Conservation (phyloP, 2,113 vertebrate species). For the Aspidoscelis tigris region DNA sequence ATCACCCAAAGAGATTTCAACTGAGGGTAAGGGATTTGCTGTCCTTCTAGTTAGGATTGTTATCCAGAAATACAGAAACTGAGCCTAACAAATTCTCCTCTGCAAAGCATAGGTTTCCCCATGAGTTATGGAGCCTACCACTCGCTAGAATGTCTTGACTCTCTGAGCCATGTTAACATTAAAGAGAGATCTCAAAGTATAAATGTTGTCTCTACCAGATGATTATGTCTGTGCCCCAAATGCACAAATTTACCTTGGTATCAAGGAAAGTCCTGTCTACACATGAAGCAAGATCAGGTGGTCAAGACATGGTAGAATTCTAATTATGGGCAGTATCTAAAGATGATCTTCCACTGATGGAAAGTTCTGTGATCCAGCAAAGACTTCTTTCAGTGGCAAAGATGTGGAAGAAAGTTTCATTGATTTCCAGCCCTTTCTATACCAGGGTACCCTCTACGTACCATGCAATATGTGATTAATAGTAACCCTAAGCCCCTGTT, state of each 20-base stretch:
- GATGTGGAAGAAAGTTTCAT: background rate
- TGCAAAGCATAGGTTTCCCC: no score
- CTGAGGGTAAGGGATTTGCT: background rate
- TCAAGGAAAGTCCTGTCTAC: background rate
- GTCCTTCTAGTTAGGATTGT: background rate
- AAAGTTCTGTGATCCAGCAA: background rate
- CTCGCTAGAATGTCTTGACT: background rate
- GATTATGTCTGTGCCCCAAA: background rate
- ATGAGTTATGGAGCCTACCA: no score
- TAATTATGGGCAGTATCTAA: background rate
- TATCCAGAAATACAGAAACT: background rate
- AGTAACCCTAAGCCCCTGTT: no score
- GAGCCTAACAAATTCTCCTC: background rate
- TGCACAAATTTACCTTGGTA: background rate
- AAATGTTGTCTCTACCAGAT: background rate
- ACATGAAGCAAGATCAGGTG: background rate
- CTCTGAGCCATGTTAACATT: background rate
- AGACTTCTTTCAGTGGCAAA: background rate
- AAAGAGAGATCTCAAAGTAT: no score
- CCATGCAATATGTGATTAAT: no score
- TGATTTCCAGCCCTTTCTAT: background rate
- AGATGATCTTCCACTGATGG: background rate
- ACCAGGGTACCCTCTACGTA: no score
- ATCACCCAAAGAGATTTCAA: background rate
- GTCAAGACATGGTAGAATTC: background rate